Base-by-base conservation (phyloP, 1,140 invertebrate species). In the Lycorma delicatula region DNA sequence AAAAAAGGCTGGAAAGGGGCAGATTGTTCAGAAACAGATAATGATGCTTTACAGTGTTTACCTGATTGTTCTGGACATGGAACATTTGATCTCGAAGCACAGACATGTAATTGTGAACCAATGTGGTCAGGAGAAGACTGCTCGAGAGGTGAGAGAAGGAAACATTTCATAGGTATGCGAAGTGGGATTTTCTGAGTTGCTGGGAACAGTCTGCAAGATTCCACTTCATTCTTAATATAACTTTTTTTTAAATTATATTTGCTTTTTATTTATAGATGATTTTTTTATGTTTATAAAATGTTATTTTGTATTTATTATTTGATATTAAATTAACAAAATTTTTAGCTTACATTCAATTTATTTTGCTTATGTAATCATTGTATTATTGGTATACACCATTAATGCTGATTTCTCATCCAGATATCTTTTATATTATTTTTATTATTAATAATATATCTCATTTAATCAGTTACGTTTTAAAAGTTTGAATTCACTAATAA, bases 91-190 rank as follows among this genome's bases (percentile, higher is more conserved):
- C 77, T 95, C 23, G 92, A 95, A 63, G 86, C 84, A 0, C 91
- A 95, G 69, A 86, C 85, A 1, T 98, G 95, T 68, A 82, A 85
- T 7, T 98, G 96, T 72, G 88, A 94, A 65, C 77, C 86, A 0
- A 84, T 91, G 68, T 98, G 92, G 89, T 92, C 90, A 36, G 94
- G 94, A 1, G 86, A 89, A 51, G 91, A 97, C 71, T 98, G 95
- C 70, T 93, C 91, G 3, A 91, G 89, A 84, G 88, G 85, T 87
- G 74, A 68, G 46, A 56, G 60, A 48, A 27, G 58, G 54, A 63
- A 63, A 50, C 61, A 60, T 59, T 63, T 60, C 57, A 63, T 60
- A 62, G 60, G 61, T 63, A 63, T 41, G 59, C 13, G 4, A 6
- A 18, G 22, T 46, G 13, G 34, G 48, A 9, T 34, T 9, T 9